Conservation (phyloP, 2,888 invertebrate species). For the Pachycephus smyrnensis region DNA sequence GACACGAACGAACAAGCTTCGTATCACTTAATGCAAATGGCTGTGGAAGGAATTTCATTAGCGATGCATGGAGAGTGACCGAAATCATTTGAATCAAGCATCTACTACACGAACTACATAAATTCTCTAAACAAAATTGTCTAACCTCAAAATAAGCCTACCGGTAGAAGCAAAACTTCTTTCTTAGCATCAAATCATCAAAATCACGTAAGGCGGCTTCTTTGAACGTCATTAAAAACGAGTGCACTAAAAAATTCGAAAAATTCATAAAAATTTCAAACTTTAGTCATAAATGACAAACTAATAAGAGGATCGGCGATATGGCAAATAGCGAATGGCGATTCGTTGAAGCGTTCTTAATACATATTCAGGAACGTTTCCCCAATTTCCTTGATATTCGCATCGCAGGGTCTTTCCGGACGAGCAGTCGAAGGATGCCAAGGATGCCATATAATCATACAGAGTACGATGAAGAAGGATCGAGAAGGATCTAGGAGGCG, state of each 20-base stretch:
- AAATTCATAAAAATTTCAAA: background rate
- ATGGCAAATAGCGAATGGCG: slow-evolving; percentile 14
- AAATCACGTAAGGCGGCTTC: too few species aligned
- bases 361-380: slow-evolving; percentile 18
- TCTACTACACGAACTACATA: background rate
- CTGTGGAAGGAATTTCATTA: background rate
- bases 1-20: background rate
- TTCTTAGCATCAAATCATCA: too few species aligned
- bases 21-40: background rate
- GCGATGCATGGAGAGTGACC: background rate
- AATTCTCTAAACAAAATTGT: background rate
- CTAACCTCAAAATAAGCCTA: background rate
- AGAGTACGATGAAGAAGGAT: slow-evolving; percentile 40
- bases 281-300: background rate
- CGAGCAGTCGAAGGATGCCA: slow-evolving; percentile 60
- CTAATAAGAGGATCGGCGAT: slow-evolving; percentile 12
- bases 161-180: background rate
- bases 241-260: background rate
- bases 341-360: slow-evolving; percentile 21
- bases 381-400: slow-evolving; percentile 65
- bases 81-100: background rate
- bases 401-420: slow-evolving; percentile 61
- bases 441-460: slow-evolving; percentile 51
- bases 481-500: slow-evolving; percentile 15
- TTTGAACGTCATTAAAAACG: background rate